These are phyloP conservation scores for Eledona agricola DNA, from an alignment of 2,888 invertebrate genomes.

Conservation along the genomic window DNA sequence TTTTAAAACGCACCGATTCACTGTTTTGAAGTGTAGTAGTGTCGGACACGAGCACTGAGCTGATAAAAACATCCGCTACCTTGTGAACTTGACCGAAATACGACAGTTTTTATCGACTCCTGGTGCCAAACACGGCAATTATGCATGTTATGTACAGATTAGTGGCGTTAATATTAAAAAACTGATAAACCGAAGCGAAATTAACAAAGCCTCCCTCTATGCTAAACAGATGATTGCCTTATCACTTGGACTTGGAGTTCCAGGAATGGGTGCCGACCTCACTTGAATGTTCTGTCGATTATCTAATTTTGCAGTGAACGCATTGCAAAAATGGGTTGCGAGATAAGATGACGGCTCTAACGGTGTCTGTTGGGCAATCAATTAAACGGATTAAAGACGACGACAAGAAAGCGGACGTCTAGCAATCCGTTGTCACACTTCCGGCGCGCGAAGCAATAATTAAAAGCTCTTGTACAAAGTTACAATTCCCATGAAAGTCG, in stretches of 20 bases:
- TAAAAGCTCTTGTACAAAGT: neutral
- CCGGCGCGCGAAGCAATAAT: constrained; percentile 6
- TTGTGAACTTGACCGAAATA: constrained; percentile 25
- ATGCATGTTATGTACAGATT: neutral
- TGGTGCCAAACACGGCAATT: constrained; percentile 1
- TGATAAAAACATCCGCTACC: constrained; percentile 25
- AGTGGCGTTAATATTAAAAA: neutral
- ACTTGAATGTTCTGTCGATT: constrained; percentile 7
- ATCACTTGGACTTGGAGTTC: constrained; percentile 20
- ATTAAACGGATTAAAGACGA: no score
- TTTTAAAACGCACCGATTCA: no score
- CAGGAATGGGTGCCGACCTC: constrained; percentile 13
- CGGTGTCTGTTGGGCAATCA: no score
- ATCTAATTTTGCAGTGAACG: constrained; percentile 4
- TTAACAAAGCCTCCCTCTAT: constrained; percentile 21
- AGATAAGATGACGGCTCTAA: no score
- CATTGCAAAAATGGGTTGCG: neutral
- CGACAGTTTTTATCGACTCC: constrained; percentile 21
- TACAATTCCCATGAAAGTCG: constrained; percentile 10
- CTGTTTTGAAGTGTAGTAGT: no score
- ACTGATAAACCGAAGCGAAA: constrained; percentile 11
- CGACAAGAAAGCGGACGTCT: no score
- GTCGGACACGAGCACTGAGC: constrained; percentile 14
- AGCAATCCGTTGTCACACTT: constrained; percentile 1
- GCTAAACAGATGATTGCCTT: constrained; percentile 12